Evolutionary conservation across 2,797 vertebrate genomes (phyloP).

Genomic region (Halcyon chelicuti): DNA sequence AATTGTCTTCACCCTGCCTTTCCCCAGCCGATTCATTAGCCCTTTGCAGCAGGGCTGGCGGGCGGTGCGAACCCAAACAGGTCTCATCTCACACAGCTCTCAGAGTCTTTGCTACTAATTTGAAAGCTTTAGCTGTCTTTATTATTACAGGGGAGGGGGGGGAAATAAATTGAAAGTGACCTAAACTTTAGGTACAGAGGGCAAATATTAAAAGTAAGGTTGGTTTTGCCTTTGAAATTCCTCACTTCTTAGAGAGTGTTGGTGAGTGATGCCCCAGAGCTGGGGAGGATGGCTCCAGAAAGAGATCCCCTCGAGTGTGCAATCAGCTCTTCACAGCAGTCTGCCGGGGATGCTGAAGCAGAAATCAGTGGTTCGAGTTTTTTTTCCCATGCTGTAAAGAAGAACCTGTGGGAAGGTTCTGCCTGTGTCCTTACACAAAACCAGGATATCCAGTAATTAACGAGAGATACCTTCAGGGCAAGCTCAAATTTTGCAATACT

Average conservation of each 20-base stretch:
- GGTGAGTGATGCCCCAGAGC: slow-evolving; percentile 47
- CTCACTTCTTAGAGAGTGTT: slow-evolving; percentile 5
- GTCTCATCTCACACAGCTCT: not conserved
- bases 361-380: slow-evolving; percentile 39
- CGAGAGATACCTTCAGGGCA: slow-evolving; percentile 45
- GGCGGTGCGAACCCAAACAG: not conserved
- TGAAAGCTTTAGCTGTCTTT: slow-evolving; percentile 23
- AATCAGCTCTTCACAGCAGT: slow-evolving; percentile 38
- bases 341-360: slow-evolving; percentile 34
- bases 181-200: slow-evolving; percentile 46
- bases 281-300: slow-evolving; percentile 55
- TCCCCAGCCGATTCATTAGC: not conserved
- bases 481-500: slow-evolving; percentile 65
- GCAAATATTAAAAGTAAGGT: slow-evolving; percentile 43
- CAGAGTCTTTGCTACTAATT: slow-evolving; percentile 20
- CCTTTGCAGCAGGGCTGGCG: not conserved
- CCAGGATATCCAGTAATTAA: slow-evolving; percentile 72
- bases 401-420: slow-evolving; percentile 68
- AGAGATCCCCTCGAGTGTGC: slow-evolving; percentile 50
- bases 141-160: not conserved
- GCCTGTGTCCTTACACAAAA: slow-evolving; percentile 64
- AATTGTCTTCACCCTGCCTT: slow-evolving; percentile 18
- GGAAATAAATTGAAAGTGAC: slow-evolving; percentile 39
- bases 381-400: slow-evolving; percentile 50
- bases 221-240: slow-evolving; percentile 57